Conservation (phyloP, 2,888 invertebrate genomes). For the Girardia tigrina region DNA sequence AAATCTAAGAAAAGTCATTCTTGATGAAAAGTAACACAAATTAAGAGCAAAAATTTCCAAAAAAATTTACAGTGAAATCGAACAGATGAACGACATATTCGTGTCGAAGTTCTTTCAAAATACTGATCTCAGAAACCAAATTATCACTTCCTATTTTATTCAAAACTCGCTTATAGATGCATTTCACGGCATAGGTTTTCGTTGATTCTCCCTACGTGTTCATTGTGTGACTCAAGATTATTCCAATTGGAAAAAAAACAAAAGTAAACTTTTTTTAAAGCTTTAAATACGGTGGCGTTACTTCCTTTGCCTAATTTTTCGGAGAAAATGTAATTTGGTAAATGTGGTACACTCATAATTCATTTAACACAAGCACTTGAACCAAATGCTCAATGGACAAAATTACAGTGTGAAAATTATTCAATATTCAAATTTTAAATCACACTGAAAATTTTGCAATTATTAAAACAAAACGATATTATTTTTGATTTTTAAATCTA, state of each 20-base stretch:
- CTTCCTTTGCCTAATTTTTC: constrained; percentile 25
- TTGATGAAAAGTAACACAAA: too few relatives aligned
- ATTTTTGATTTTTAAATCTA: too few relatives aligned
- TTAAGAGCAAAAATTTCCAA: too few relatives aligned
- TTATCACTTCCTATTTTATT: constrained; percentile 28
- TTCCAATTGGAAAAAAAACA: not conserved
- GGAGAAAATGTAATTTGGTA: constrained; percentile 25
- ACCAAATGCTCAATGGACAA: too few relatives aligned
- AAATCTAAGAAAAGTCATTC: too few relatives aligned
- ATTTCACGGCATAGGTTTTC: constrained; percentile 3
- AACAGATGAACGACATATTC: constrained; percentile 28
- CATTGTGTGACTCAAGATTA: not conserved
- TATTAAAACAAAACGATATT: too few relatives aligned
- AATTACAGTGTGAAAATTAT: too few relatives aligned
- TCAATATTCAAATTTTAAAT: too few relatives aligned
- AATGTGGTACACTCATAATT: not conserved
- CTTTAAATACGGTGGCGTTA: constrained; percentile 8
- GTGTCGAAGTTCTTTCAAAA: constrained; percentile 19
- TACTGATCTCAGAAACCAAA: constrained; percentile 29
- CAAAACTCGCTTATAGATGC: constrained; percentile 19
- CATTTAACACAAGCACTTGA: too few relatives aligned
- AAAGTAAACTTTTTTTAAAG: constrained; percentile 5
- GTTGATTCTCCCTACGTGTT: not conserved
- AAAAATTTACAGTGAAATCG: constrained; percentile 24
- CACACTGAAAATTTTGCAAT: too few relatives aligned